Percentiles rank a stretch among this genome's conserved stretches.
Conservation (phyloP, 2,113 vertebrate genomes). For the Chaetorhynchus papuensis region DNA sequence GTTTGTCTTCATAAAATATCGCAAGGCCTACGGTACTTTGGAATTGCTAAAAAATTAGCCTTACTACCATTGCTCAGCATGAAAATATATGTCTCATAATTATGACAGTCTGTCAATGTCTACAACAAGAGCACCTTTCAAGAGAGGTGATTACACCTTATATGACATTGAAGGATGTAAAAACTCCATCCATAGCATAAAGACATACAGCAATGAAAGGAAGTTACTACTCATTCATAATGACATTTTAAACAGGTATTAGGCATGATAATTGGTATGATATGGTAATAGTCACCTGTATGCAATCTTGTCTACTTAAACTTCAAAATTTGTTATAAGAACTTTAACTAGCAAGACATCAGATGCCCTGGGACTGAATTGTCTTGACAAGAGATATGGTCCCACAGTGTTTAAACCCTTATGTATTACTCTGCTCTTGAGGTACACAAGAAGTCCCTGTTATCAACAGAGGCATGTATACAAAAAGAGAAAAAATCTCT, state of each 20-base stretch:
- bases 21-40: neutral
- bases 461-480: neutral
- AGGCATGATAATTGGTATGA: neutral
- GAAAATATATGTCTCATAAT: neutral
- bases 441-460: neutral
- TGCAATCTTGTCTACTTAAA: neutral
- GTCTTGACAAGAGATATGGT: neutral
- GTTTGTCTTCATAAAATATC: neutral
- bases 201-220: neutral
- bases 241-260: neutral
- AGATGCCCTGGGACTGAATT: neutral
- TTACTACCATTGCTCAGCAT: neutral
- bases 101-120: neutral
- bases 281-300: neutral
- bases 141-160: neutral
- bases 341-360: neutral
- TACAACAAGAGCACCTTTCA: neutral
- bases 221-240: neutral
- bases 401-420: neutral
- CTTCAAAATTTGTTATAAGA: neutral
- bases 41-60: neutral
- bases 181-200: neutral
- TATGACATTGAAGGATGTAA: neutral
- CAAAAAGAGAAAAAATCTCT: neutral
- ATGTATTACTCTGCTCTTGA: neutral